phyloP scores from a whole-genome alignment of 2,113 vertebrate genomes.

The Strigops habroptila region DNA sequence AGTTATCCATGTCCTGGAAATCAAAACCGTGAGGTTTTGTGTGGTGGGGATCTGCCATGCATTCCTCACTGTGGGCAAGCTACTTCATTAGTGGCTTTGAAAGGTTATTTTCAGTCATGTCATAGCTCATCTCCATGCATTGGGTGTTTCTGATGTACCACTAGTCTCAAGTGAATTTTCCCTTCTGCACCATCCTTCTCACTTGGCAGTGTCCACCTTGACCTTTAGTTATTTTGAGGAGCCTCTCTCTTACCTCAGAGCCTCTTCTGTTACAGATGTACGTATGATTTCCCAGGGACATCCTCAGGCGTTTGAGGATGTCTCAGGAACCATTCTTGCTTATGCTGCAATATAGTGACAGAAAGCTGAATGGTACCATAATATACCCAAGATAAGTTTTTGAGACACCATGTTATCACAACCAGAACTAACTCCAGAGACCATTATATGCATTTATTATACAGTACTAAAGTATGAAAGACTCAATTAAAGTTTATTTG shows the following conservation, averaged over 20 bases:
- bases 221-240: background rate
- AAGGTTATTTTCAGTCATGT: background rate
- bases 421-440: conserved; percentile 14
- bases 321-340: background rate
- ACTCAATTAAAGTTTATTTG: conserved; percentile 60
- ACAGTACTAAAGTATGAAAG: conserved; percentile 51
- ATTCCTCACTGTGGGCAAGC: background rate
- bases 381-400: background rate
- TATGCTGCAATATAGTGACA: background rate
- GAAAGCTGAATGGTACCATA: background rate
- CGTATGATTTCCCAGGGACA: fast-evolving
- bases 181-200: background rate
- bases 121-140: background rate
- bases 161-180: background rate
- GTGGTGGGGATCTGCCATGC: background rate
- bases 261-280: background rate
- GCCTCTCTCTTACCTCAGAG: background rate
- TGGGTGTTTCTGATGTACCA: background rate
- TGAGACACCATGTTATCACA: background rate
- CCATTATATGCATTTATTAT: conserved; percentile 24
- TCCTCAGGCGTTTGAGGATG: background rate
- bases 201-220: background rate
- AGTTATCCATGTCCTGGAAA: background rate
- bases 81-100: background rate
- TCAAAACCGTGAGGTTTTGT: fast-evolving